Base-by-base conservation (phyloP, 2,888 invertebrate genomes). In the Digitonthophagus gazella region DNA sequence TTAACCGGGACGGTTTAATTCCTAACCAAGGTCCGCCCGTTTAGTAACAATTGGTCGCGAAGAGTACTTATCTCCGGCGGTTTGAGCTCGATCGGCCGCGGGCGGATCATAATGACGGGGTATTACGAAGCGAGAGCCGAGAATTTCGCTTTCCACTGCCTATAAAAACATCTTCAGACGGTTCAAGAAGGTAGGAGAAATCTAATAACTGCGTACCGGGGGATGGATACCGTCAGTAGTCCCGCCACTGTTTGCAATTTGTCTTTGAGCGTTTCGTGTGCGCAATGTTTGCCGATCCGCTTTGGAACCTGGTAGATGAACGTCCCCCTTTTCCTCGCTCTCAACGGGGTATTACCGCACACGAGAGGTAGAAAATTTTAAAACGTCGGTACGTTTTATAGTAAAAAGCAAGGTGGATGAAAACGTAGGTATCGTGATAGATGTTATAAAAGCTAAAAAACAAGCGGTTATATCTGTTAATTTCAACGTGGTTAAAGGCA, bases 1-100 rank as follows among this genome's bases (percentile, higher is more conserved):
- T 61, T 14, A 19, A 61, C 61, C 61, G 16, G 61, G 61, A 61
- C 28, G 28, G 28, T 44, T 44, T 44, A 44, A 44, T 44, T 44
- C 28, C 28, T 44, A 44, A 44, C 28, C 28, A 44, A 44, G 28
- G 28, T 44, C 28, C 28, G 28, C 11, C 28, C 28, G 28, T 44
- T 44, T 44, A 44, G 28, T 11, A 44, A 44, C 28, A 44, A 44
- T 44, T 44, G 28, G 28, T 8, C 28, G 28, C 28, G 11, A 44
- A 44, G 28, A 44, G 28, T 44, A 3, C 28, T 44, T 44, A 44
- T 44, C 28, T 44, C 28, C 28, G 28, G 6, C 28, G 28, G 28
- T 44, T 44, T 44, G 6, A 44, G 28, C 28, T 8, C 28, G 28
- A 44, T 44, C 28, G 28, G 28, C 28, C 28, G 28, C 28, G 28